Evolutionary conservation across 2,888 invertebrate species (phyloP).

Genomic region (Pyrochroa serraticornis): DNA sequence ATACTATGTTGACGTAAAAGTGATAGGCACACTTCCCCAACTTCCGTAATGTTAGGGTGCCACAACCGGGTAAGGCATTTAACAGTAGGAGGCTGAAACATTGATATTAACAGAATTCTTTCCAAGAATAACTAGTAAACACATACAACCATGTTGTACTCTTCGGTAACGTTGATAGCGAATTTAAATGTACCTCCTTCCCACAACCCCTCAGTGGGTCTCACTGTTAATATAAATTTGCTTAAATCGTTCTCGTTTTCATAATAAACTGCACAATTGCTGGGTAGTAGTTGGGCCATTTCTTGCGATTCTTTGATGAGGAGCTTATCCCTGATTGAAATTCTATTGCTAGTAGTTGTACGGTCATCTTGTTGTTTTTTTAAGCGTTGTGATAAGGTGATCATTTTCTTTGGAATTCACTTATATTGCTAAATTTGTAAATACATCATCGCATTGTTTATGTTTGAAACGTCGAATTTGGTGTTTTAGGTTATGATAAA

Average conservation of each 20-base stretch:
- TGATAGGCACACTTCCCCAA: constrained; percentile 90
- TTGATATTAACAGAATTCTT: neutral
- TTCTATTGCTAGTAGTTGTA: constrained; percentile 60
- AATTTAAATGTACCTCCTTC: constrained; percentile 86
- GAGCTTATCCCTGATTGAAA: constrained; percentile 79
- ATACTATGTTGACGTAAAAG: constrained; percentile 88
- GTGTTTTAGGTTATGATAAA: constrained; percentile 11
- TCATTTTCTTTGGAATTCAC: constrained; percentile 60
- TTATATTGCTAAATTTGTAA: constrained; percentile 3
- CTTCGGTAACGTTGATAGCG: constrained; percentile 85
- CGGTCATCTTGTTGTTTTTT: constrained; percentile 66
- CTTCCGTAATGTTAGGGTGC: constrained; percentile 95
- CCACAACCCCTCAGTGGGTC: constrained; percentile 89
- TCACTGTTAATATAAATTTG: constrained; percentile 78
- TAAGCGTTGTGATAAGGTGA: constrained; percentile 74
- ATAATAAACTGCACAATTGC: constrained; percentile 79
- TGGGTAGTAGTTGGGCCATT: constrained; percentile 84
- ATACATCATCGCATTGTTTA: constrained; percentile 20
- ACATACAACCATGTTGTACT: constrained; percentile 95
- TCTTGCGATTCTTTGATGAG: constrained; percentile 84
- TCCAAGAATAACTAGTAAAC: constrained; percentile 10
- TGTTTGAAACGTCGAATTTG: constrained; percentile 7
- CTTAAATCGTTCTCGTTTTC: constrained; percentile 83
- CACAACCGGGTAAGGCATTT: constrained; percentile 90
- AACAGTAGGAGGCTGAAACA: constrained; percentile 87